These are phyloP conservation scores for Resseliella maxima DNA, from an alignment of 2,888 invertebrate species.

Conservation along the genomic window DNA sequence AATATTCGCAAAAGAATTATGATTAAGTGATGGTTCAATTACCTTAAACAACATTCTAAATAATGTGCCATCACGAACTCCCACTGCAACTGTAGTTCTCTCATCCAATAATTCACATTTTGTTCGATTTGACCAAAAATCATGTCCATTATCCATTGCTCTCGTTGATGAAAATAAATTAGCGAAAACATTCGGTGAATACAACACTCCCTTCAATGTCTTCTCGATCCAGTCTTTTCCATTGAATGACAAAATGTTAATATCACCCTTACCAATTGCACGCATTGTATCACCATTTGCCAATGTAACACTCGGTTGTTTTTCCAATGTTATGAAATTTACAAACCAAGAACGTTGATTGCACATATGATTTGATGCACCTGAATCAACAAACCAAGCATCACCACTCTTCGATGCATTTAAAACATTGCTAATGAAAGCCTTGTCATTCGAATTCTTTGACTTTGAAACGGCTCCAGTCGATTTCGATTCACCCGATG, in stretches of 20 bases:
- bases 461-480: neutral
- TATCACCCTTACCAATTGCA: constrained; percentile 58
- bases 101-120: constrained; percentile 57
- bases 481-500: too few species aligned
- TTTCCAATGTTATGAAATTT: constrained; percentile 53
- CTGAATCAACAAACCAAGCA: constrained; percentile 59
- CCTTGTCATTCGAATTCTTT: neutral
- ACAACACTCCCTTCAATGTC: constrained; percentile 53
- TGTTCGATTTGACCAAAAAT: constrained; percentile 53
- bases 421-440: neutral
- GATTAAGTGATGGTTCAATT: neutral
- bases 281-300: constrained; percentile 59
- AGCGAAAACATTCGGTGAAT: constrained; percentile 57
- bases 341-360: constrained; percentile 58
- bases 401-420: constrained; percentile 18
- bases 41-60: neutral
- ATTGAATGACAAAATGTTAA: constrained; percentile 59
- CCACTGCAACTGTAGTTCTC: constrained; percentile 55
- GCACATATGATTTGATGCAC: constrained; percentile 60
- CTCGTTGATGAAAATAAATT: constrained; percentile 57
- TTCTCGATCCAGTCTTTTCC: constrained; percentile 58
- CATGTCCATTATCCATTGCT: constrained; percentile 57
- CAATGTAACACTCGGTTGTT: constrained; percentile 58
- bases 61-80: neutral
- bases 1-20: neutral